These are phyloP conservation scores for Cuculus canorus DNA, from an alignment of 2,797 vertebrate genomes.

Conservation along the genomic window DNA sequence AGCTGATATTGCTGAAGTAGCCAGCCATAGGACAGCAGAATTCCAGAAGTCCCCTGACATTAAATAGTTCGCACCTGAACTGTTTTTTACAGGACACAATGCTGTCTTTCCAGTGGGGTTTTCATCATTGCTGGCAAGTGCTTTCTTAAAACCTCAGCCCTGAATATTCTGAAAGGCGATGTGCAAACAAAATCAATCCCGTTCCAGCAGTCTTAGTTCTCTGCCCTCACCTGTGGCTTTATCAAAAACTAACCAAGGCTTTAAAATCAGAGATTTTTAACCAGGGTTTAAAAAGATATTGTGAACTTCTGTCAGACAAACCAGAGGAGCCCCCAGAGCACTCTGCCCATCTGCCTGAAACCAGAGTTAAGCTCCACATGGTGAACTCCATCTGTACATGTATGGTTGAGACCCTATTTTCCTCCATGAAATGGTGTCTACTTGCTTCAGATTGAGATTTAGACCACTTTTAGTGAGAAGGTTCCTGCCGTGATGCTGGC, in stretches of 20 bases:
- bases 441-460: background rate
- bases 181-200: background rate
- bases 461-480: background rate
- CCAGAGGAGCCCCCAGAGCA: background rate
- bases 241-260: background rate
- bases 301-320: background rate
- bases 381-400: rapidly evolving
- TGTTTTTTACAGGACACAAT: background rate
- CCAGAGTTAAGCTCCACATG: background rate
- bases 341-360: background rate
- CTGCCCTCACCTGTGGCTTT: background rate
- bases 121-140: background rate
- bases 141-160: background rate
- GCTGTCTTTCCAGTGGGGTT: background rate
- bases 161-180: background rate
- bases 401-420: background rate
- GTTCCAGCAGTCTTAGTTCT: background rate
- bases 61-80: background rate
- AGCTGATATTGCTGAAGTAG: background rate
- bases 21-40: background rate
- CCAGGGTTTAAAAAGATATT: background rate
- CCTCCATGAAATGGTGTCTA: background rate
- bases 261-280: too few species aligned
- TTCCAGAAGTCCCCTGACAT: background rate
- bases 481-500: background rate